Evolutionary conservation across 2,888 invertebrate genomes (phyloP), one percentile per base, ranked within the genome.

Genomic region (Tetrapedia diversipes): DNA sequence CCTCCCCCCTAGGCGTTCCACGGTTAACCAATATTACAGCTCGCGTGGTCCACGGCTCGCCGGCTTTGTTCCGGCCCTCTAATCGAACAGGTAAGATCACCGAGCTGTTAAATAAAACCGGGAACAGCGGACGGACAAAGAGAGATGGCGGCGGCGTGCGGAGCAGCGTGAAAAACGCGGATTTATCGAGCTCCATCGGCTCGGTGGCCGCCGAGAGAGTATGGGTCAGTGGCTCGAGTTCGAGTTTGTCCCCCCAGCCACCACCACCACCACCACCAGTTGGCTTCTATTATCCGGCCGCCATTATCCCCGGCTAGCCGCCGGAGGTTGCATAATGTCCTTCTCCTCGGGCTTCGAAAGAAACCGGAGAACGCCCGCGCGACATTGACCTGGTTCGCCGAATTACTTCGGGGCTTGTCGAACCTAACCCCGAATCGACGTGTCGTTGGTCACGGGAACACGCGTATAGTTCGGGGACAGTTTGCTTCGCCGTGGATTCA

Each of bases 341-440:
- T 10, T 3, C 29, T 16, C n/a, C 7, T 41, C 51, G 66, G 10
- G 45, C 43, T n/a, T n/a, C 34, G 24, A 53, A 75, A 54, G 59
- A 54, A 53, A 53, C 19, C 65, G 63, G 79, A 78, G 72, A 72
- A 73, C 65, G 54, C 64, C 75, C 59, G 59, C 41, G 56, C 72
- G 79, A 81, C 81, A 81, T 79, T 81, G 81, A 77, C 81, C 81
- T n/a, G 72, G 41, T 79, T 79, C n/a, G 69, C 65, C 74, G 65
- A 77, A 80, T 81, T n/a, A n/a, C n/a, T n/a, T n/a, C n/a, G n/a
- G n/a, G n/a, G 69, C 56, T 77, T 22, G 8, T 0, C 45, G 16
- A 45, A 45, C 32, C 60, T 34, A n/a, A n/a, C n/a, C 6, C 24
- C 3, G 34, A 37, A 61, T 49, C 27, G 47, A 37, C 60, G 14